Evolutionary conservation across 2,113 vertebrate genomes (phyloP), one percentile per base, ranked within the genome.

Genomic region (Oenanthe melanoleuca): DNA sequence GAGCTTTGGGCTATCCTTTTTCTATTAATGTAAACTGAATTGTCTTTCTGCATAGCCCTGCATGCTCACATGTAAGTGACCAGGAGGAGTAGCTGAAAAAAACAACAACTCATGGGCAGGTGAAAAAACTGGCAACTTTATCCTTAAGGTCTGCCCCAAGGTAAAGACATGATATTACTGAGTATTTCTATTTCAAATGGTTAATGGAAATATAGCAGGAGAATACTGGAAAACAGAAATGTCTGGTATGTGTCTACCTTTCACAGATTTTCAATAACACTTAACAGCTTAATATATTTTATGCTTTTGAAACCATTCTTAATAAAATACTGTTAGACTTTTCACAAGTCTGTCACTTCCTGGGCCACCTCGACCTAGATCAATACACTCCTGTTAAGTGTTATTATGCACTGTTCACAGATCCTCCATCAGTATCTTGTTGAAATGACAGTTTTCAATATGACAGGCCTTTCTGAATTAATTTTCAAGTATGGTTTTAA

Each of bases 401-500:
- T 75, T 92, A 92, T 93, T 96, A 92, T 83, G 59, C 1, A 7
- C 59, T 93, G 70, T 87, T 95, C 70, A 37, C 93, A 82, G 59
- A 47, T 70, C 66, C 33, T 95, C 52, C 67, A 89, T 87, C 84
- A 92, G 47, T 31, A 92, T 17, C 57, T 87, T 50, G 78, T 81
- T 92, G 89, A 96, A 96, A 93, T 23, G 55, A 55, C 73, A 91
- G 55, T 95, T 93, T 91, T 80, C 80, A 91, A 75, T 45, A 34
- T 69, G 84, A 66, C 38, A 80, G 34, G 33, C 38, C 66, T 85
- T 72, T 89, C 79, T 77, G 84, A 92, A 95, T 91, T 92, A 79
- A 91, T 95, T 94, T 95, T 92, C 74, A 80, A 94, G 78, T 59
- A 92, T 28, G 42, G 64, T 75, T 92, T 91, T 80, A 91, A 92